phyloP scores from a whole-genome alignment of 2,888 invertebrate species.

The Monopis laevigella region DNA sequence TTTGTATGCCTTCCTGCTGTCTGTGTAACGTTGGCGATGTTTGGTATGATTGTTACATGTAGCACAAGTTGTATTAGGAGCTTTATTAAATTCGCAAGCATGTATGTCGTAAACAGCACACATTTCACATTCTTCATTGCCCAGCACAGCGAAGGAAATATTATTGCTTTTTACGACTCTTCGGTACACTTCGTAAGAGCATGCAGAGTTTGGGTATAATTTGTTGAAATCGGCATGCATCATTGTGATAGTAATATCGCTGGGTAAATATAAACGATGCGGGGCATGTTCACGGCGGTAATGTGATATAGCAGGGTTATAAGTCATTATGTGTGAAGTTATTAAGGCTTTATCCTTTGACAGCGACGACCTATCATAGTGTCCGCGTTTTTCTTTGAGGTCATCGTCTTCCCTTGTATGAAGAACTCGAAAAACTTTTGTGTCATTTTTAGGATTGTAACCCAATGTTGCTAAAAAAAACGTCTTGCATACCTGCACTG shows the following conservation, averaged over 20 bases:
- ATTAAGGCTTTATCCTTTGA: constrained; percentile 13
- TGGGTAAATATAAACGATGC: constrained; percentile 12
- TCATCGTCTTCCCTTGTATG: too few relatives aligned
- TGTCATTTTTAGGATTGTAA: constrained; percentile 15
- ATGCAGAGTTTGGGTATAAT: not conserved
- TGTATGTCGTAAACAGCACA: constrained; percentile 13
- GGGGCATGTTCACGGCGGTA: constrained; percentile 16
- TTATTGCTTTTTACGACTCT: constrained; percentile 12
- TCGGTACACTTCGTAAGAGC: constrained; percentile 14
- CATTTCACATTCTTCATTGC: constrained; percentile 16
- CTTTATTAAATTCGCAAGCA: too few relatives aligned
- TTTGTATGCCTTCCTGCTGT: too few relatives aligned
- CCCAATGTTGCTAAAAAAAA: constrained; percentile 17
- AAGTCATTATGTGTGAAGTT: constrained; percentile 10
- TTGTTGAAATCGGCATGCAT: constrained; percentile 14
- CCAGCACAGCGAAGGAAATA: constrained; percentile 16
- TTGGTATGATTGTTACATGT: too few relatives aligned
- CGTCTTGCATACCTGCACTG: too few relatives aligned
- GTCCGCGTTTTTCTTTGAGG: too few relatives aligned
- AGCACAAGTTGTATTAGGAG: too few relatives aligned
- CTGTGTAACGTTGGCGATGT: too few relatives aligned
- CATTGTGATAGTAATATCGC: constrained; percentile 12
- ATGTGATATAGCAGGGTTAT: constrained; percentile 10
- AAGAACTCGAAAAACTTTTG: too few relatives aligned
- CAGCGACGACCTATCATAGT: too few relatives aligned